Base-by-base conservation (phyloP, 2,797 vertebrate species). In the Buphagus erythrorhynchus region DNA sequence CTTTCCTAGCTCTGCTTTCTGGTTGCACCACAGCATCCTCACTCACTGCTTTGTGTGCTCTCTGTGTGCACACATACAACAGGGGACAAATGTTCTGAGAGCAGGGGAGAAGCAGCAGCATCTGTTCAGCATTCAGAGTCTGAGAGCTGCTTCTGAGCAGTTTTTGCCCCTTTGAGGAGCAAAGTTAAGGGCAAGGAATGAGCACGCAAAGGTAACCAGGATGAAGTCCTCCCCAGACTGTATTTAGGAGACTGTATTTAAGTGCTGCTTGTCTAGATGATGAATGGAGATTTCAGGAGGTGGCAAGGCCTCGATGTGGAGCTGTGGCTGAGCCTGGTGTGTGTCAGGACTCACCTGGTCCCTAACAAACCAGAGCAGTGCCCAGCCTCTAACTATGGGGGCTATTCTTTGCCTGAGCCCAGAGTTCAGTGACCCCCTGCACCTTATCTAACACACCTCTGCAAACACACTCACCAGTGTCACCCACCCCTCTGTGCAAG, bases 361-460 rank as follows among this genome's bases (percentile, higher is more conserved):
- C 48, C 42, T 31, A 22, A 77, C 0, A 10, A 68, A 61, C 21
- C 7, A 45, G 21, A 88, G 58, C 51, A 43, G 25, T 38, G 16
- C 15, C 19, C 40, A 63, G 5, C 19, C 31, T 59, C 69, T 45
- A 22, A 16, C 18, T 38, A 0, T 3, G 51, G 62, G 31, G 16
- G 31, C 16, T 74, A 2, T 29, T 75, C 51, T 74, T 45, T 66
- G 26, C 51, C 73, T 29, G 68, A 75, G 40, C 84, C 48, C 11
- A 25, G 42, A 67, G 36, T 7, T 8, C 49, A 57, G 43, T 0
- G 2, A 80, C 15, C 19, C 14, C 25, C 38, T 0, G 0, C 29
- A 68, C 33, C 66, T 91, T 25, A 26, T 54, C 68, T 40, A 38
- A 74, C 88, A 61, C n/a, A 51, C 11, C 40, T 76, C 52, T 71